Percentiles rank a stretch among this genome's conserved stretches.
Conservation (phyloP, 2,797 vertebrate species). For the Microchirus variegatus region DNA sequence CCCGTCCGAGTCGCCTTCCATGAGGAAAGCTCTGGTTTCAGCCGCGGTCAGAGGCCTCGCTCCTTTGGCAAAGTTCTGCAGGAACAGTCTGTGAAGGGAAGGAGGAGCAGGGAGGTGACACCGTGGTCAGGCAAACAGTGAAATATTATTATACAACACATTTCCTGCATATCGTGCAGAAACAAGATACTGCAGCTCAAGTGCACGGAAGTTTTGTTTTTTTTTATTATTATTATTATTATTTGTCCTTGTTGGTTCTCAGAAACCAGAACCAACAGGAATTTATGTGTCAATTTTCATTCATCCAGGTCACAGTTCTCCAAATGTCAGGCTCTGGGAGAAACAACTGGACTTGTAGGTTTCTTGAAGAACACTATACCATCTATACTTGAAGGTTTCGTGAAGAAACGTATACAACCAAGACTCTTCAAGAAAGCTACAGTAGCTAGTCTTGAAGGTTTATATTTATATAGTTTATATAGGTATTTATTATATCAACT, state of each 20-base stretch:
- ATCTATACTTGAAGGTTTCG: too few species aligned
- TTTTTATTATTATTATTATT: too few species aligned
- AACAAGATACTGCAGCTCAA: background rate
- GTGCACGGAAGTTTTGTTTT: background rate
- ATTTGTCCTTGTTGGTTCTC: background rate
- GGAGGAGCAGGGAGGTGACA: background rate
- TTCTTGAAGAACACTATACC: too few species aligned
- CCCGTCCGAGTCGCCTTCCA: constrained; percentile 74
- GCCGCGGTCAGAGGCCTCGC: constrained; percentile 70
- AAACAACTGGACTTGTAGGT: too few species aligned
- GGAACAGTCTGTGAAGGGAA: constrained; percentile 65
- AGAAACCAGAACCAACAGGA: background rate
- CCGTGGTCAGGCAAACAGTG: background rate
- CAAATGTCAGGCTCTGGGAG: too few species aligned
- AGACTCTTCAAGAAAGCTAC: too few species aligned
- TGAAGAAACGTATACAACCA: too few species aligned
- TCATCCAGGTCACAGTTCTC: too few species aligned
- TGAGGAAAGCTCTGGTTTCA: constrained; percentile 76
- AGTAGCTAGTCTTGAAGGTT: too few species aligned
- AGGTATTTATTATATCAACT: too few species aligned
- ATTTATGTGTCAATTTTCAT: too few species aligned
- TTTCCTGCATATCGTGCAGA: background rate
- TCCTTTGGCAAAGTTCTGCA: constrained; percentile 79
- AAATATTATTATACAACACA: background rate
- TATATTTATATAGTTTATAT: too few species aligned